These are phyloP conservation scores for Aurelia sp. DNA, from an alignment of 30 jellyfish, hydroid and myxozoan species.

Conservation along the genomic window DNA sequence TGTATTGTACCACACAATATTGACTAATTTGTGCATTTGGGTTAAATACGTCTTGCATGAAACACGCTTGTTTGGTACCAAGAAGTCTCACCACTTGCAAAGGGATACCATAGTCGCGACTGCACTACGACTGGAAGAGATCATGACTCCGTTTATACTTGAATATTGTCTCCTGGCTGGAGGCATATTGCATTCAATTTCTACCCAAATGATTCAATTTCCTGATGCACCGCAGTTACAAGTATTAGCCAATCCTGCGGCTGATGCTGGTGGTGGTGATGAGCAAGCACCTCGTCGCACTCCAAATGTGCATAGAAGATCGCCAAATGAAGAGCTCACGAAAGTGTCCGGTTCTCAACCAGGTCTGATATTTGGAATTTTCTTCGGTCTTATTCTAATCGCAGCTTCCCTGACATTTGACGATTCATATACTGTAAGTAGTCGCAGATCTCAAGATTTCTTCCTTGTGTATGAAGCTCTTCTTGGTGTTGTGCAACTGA, in stretches of 20 bases:
- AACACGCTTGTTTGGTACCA: constrained; percentile 18
- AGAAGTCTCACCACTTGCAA: background rate
- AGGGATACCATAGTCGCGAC: constrained; percentile 13
- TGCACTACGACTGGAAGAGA: constrained; percentile 19
- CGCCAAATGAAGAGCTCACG: background rate
- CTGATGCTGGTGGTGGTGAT: background rate
- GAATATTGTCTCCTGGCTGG: constrained; percentile 67
- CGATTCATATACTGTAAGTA: background rate
- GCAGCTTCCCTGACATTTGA: constrained; percentile 26
- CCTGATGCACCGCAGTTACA: background rate
- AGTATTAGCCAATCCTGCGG: background rate
- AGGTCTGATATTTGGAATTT: constrained; percentile 45
- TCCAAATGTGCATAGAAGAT: background rate
- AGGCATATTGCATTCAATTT: constrained; percentile 45
- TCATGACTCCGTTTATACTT: constrained; percentile 57
- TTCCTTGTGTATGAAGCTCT: constrained; percentile 34
- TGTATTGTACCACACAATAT: constrained; percentile 33
- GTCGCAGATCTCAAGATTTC: constrained; percentile 26
- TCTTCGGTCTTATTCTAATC: constrained; percentile 23
- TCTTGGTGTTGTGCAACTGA: constrained; percentile 26
- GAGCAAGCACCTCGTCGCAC: background rate
- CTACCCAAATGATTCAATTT: constrained; percentile 18
- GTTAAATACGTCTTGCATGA: constrained; percentile 52
- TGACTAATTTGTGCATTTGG: constrained; percentile 56
- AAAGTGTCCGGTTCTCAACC: constrained; percentile 19